A percentile compares a stretch with the other conserved stretches of the same genome.
Evolutionary conservation across 2,113 vertebrate genomes (phyloP).

Genomic region (Eulemur macaco): DNA sequence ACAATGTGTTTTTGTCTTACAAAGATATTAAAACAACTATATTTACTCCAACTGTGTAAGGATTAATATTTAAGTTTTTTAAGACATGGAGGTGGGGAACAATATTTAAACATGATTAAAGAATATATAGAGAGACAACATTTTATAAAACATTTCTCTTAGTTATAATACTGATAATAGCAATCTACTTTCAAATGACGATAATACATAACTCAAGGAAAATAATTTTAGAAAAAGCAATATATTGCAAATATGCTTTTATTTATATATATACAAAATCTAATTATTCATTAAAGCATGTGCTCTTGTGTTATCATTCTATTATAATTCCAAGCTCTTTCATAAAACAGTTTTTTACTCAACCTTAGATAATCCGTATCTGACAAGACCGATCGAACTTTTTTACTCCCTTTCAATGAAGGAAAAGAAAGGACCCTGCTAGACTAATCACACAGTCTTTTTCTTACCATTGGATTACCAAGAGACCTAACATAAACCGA

Average conservation of each 20-base stretch:
- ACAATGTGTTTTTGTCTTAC: neutral
- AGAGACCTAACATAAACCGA: neutral
- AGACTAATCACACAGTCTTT: neutral
- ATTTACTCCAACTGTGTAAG: neutral
- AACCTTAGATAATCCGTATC: neutral
- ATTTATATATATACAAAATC: neutral
- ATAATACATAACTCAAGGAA: neutral
- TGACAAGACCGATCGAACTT: neutral
- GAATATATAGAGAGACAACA: neutral
- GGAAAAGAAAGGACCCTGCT: neutral
- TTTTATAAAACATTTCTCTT: neutral
- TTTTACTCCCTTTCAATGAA: neutral
- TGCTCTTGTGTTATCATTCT: neutral
- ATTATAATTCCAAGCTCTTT: neutral
- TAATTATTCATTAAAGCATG: neutral
- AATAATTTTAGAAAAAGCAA: neutral
- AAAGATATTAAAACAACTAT: neutral
- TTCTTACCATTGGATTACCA: neutral
- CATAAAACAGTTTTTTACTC: neutral
- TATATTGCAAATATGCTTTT: too few species aligned
- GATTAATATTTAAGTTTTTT: neutral
- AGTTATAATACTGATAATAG: neutral
- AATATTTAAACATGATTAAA: constrained; percentile 19
- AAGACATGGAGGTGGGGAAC: accelerated
- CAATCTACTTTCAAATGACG: neutral